Evolutionary conservation across 2,888 invertebrate genomes (phyloP).

Genomic region (Phlogophora meticulosa): DNA sequence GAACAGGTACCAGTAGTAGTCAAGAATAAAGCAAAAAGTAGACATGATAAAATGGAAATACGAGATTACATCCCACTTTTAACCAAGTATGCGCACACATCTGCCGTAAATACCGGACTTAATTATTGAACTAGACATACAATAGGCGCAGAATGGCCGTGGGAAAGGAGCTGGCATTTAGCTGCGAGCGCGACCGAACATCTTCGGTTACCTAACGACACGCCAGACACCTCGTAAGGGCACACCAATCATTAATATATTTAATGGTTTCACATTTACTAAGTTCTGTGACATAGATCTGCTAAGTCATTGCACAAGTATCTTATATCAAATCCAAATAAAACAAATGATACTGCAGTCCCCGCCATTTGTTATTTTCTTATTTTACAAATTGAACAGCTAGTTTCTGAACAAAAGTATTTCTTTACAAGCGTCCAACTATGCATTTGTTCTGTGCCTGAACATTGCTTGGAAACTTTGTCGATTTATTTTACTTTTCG

Average conservation of each 20-base stretch:
- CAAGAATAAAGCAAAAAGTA: background rate
- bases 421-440: conserved; percentile 31
- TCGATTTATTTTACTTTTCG: conserved; percentile 41
- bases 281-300: conserved; percentile 22
- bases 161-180: conserved; percentile 84
- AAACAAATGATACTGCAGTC: conserved; percentile 32
- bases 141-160: conserved; percentile 79
- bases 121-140: conserved; percentile 83
- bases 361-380: conserved; percentile 31
- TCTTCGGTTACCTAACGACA: conserved; percentile 77
- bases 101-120: conserved; percentile 71
- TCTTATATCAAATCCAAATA: conserved; percentile 27
- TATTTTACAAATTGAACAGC: conserved; percentile 37
- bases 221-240: conserved; percentile 58
- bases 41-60: background rate
- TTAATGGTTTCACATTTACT: conserved; percentile 55
- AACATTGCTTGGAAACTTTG: conserved; percentile 33
- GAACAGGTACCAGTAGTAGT: background rate
- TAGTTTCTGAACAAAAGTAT: conserved; percentile 33
- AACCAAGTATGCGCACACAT: conserved; percentile 49
- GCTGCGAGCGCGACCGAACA: conserved; percentile 65
- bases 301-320: conserved; percentile 24
- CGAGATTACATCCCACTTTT: conserved; percentile 3
- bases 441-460: conserved; percentile 14
- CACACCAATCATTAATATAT: conserved; percentile 53